A percentile compares a stretch with the other conserved stretches of the same genome.
These are phyloP conservation scores for Triops longicaudatus DNA, from an alignment of 1,140 invertebrate species.

Conservation along the genomic window DNA sequence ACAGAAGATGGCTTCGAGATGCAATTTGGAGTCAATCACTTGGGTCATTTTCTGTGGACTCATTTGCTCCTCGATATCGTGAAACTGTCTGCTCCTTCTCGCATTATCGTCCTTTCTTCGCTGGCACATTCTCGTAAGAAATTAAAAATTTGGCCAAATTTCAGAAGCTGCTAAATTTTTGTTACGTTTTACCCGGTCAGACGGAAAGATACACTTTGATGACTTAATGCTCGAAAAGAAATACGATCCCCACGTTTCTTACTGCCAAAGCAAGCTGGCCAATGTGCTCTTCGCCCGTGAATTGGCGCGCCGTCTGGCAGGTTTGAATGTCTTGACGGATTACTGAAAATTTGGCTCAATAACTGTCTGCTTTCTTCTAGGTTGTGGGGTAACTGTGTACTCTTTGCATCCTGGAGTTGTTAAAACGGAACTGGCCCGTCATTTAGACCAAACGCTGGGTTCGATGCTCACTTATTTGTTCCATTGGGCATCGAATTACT, in stretches of 20 bases:
- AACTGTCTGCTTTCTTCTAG: conserved; percentile 40
- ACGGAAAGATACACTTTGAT: conserved; percentile 58
- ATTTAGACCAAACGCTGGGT: conserved; percentile 46
- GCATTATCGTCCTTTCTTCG: conserved; percentile 70
- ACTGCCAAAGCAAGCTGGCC: conserved; percentile 76
- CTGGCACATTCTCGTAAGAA: conserved; percentile 49
- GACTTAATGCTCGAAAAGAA: conserved; percentile 64
- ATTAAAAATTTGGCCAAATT: background rate
- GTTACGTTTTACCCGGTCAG: background rate
- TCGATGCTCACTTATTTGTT: conserved; percentile 36
- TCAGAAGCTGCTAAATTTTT: background rate
- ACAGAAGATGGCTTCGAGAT: conserved; percentile 43
- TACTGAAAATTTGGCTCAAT: background rate
- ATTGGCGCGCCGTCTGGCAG: conserved; percentile 58
- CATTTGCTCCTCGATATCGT: conserved; percentile 40
- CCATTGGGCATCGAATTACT: conserved; percentile 62
- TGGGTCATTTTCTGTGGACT: conserved; percentile 38
- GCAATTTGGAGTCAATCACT: conserved; percentile 34
- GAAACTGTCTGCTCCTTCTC: conserved; percentile 59
- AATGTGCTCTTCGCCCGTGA: conserved; percentile 77
- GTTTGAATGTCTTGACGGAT: conserved; percentile 37
- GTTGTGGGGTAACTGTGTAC: conserved; percentile 66
- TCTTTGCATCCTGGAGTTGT: conserved; percentile 79
- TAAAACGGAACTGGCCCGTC: conserved; percentile 66
- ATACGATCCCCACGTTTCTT: conserved; percentile 61